Evolutionary conservation across 2,888 invertebrate species (phyloP), one percentile per base, ranked within the genome.

Genomic region (Melipona bicolor): DNA sequence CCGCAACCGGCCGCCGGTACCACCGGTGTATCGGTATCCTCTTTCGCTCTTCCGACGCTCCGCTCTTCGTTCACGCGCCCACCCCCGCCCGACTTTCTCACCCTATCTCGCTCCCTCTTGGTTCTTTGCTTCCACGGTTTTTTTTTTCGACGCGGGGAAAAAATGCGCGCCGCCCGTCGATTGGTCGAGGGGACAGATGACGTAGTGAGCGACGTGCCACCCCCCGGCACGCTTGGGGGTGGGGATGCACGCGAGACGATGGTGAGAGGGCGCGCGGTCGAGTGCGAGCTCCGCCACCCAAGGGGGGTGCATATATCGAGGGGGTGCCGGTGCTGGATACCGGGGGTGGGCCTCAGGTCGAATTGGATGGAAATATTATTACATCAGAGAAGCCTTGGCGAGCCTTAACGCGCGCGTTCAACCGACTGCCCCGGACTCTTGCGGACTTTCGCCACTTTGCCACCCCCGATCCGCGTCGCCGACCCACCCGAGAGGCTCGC

Each of bases 121-220:
- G 61, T 72, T 79, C 71, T 77, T 82, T 73, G 74, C 76, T 52
- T 81, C 79, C 73, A 59, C 82, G 81, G 70, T 88, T 89, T 92
- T 92, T 93, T 93, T 92, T 93, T 92, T 90, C 92, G 90, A 93
- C 90, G 90, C 90, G 93, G 92, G 94, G 91, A 93, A 94, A 94
- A 94, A 94, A 93, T 93, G 92, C 93, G 92, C 92, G 92, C 93
- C 92, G 94, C 92, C 91, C 94, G 94, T 94, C 94, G 94, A 94
- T 94, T 94, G 94, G 94, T 94, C 94, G 94, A 94, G 94, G 92
- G 94, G 94, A 94, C 94, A 94, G 94, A 94, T 94, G 94, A 94
- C 94, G 94, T 94, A 94, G 94, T 94, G 94, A 94, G 94, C 94
- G 94, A 94, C 94, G 94, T 94, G 94, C 94, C 94, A 94, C 93